These are phyloP conservation scores for Acropora tenuis DNA, from an alignment of 64 coral and sea anemone species.

Conservation along the genomic window DNA sequence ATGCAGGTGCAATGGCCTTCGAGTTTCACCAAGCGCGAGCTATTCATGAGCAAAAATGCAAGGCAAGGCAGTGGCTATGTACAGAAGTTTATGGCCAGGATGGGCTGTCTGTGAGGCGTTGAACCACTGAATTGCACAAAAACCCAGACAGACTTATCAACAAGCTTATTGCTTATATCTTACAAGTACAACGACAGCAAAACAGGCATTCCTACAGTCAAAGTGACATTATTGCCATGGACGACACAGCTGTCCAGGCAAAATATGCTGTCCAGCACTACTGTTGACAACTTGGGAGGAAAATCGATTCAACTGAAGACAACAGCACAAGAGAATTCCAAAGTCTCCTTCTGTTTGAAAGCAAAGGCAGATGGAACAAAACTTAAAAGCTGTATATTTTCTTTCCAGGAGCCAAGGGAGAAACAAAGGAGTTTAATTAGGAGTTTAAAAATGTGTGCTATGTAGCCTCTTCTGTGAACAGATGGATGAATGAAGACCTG, in stretches of 20 bases:
- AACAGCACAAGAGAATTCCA: no score
- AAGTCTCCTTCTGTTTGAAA: no score
- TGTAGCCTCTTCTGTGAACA: no score
- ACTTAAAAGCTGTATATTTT: no score
- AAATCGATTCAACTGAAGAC: no score
- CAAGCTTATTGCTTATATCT: constrained; percentile 37
- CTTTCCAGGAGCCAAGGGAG: no score
- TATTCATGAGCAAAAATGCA: constrained; percentile 64
- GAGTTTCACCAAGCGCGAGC: constrained; percentile 60
- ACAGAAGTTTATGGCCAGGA: constrained; percentile 56
- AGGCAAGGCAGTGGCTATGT: constrained; percentile 52
- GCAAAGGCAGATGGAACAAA: no score
- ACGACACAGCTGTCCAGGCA: constrained; percentile 28
- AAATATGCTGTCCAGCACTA: constrained; percentile 18
- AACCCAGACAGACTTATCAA: constrained; percentile 59
- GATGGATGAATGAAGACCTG: no score
- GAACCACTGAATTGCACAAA: no score
- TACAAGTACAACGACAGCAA: constrained; percentile 2
- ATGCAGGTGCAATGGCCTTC: constrained; percentile 59
- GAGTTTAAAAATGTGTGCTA: no score
- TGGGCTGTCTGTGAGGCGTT: constrained; percentile 42
- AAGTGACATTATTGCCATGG: constrained; percentile 40
- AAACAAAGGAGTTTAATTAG: no score
- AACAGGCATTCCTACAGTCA: constrained; percentile 38
- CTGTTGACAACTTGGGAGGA: neutral